Evolutionary conservation across 2,888 invertebrate genomes (phyloP), one percentile per base, ranked within the genome.

Genomic region (Eupithecia vulgata): DNA sequence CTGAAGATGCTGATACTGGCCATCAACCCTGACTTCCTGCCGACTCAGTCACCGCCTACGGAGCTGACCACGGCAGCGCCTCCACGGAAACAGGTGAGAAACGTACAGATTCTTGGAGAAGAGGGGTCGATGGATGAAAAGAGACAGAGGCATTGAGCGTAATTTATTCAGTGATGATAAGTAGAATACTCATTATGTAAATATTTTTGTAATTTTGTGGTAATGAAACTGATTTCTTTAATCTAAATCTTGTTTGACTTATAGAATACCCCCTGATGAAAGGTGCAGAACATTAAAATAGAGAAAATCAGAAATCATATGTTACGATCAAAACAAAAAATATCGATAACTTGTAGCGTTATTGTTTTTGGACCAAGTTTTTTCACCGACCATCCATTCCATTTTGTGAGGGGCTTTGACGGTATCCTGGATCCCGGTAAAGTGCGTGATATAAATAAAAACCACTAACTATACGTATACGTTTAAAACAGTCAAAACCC

Each of bases 1-100:
- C 86, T 97, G 81, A 95, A 96, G 82, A 97, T 97, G 97, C 89
- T 97, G 42, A 95, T 97, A 84, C 85, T 97, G 73, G 97, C 97
- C 0, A 96, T 97, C 78, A 96, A 96, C 84, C 95, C 96, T 10
- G 95, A 96, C 81, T 92, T 87, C 76, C 86, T 90, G 85, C 91
- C 95, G 52, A 88, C 94, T 2, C 88, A 90, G 6, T 88, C 90
- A 0, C 91, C 95, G 0, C 88, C 84, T 59, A 94, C 94, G 0
- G 92, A 92, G 81, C 83, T 95, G 68, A 94, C 95, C 30, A 94
- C 94, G 4, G 93, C 95, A 1, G 90, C 95, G 72, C 92, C 95
- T 78, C 75, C 95, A 78, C 87, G 95, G 79, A 95, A 95, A 79
- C 96, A 96, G 70, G 95, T 96, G 30, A 94, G 97, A 79, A 97